phyloP scores from a whole-genome alignment of 2,797 vertebrate species.

The Neosalanx taihuensis region DNA sequence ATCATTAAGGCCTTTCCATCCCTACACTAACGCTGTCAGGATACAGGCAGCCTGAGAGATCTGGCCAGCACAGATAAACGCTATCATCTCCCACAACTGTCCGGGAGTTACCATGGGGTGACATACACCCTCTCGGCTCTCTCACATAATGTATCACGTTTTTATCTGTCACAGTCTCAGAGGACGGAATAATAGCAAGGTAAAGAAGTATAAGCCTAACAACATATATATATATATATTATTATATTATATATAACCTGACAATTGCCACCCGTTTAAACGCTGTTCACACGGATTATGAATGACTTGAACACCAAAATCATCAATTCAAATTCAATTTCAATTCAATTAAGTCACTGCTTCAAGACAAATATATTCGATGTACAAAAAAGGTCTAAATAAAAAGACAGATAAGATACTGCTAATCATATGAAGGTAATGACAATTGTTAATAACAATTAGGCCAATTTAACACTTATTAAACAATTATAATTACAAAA shows the following conservation, averaged over 20 bases:
- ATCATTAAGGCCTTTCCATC: neutral
- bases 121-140: conserved; percentile 34
- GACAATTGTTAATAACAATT: too few species aligned
- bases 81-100: conserved; percentile 65
- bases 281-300: neutral
- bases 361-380: too few species aligned
- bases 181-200: neutral
- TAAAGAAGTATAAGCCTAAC: neutral
- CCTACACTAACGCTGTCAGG: neutral
- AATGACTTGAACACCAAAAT: neutral
- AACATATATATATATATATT: too few species aligned
- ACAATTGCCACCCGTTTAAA: neutral
- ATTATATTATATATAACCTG: too few species aligned
- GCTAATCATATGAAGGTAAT: neutral
- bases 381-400: neutral
- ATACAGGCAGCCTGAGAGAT: conserved; percentile 24
- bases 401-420: neutral
- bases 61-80: conserved; percentile 63
- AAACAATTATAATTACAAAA: too few species aligned
- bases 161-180: conserved; percentile 10
- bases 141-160: conserved; percentile 18
- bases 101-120: conserved; percentile 37
- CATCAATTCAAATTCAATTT: too few species aligned
- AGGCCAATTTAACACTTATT: too few species aligned
- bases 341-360: too few species aligned